Evolutionary conservation across 2,113 vertebrate species (phyloP).

Genomic region (Desmodus rotundus): DNA sequence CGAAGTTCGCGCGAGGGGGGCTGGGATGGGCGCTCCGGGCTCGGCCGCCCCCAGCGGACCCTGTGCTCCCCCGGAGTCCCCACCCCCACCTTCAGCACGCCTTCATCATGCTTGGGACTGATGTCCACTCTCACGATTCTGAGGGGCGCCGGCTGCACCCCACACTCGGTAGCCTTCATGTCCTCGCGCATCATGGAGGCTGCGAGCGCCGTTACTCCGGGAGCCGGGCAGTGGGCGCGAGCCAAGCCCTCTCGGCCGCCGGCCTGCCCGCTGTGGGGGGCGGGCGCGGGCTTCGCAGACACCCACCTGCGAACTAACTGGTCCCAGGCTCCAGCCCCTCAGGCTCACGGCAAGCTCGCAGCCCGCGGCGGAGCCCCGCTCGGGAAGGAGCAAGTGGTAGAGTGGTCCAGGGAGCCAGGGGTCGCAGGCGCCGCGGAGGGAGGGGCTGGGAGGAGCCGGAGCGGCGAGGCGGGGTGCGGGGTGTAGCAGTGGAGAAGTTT

Average conservation of each 20-base stretch:
- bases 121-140: conserved; percentile 89
- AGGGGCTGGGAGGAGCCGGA: conserved; percentile 36
- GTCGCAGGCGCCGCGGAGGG: conserved; percentile 22
- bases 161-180: conserved; percentile 83
- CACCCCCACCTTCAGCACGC: conserved; percentile 90
- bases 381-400: not conserved
- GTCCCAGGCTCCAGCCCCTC: not conserved
- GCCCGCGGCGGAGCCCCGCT: not conserved
- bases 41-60: not conserved
- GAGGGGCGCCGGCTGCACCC: conserved; percentile 72
- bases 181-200: conserved; percentile 91
- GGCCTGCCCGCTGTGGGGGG: not conserved
- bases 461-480: not conserved
- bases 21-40: not conserved
- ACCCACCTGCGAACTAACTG: not conserved
- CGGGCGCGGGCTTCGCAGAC: not conserved
- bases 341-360: not conserved
- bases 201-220: conserved; percentile 49
- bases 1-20: not conserved
- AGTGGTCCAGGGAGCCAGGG: conserved; percentile 24
- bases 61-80: not conserved
- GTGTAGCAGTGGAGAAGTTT: conserved; percentile 59
- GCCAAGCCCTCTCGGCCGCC: not conserved
- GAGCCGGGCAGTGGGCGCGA: not conserved
- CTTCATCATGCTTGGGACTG: conserved; percentile 90